Conservation (phyloP, 2,888 invertebrate genomes). For the Electrophaes corylata region DNA sequence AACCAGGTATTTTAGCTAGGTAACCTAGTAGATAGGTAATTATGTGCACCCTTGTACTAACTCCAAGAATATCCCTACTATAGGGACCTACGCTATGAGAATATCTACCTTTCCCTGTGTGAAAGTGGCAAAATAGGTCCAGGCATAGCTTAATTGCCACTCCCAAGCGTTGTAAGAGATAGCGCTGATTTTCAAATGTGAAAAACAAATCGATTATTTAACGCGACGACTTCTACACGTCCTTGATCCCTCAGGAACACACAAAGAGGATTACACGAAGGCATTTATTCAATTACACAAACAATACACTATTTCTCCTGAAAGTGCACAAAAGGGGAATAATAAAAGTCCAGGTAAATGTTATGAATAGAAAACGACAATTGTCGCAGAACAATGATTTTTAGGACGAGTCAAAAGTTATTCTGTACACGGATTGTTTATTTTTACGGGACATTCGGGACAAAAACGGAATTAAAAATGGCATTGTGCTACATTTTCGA, state of each 20-base stretch:
- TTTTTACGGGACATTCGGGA: constrained; percentile 61
- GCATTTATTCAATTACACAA: constrained; percentile 81
- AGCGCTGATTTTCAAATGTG: too few species aligned
- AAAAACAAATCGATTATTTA: constrained; percentile 46
- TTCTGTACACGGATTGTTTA: constrained; percentile 62
- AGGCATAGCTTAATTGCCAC: too few species aligned
- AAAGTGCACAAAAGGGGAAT: constrained; percentile 71
- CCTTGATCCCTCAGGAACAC: constrained; percentile 49
- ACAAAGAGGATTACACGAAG: constrained; percentile 63
- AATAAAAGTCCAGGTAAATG: constrained; percentile 72
- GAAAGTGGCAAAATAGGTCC: too few species aligned
- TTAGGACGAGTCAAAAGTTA: constrained; percentile 79
- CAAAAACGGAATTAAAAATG: constrained; percentile 50
- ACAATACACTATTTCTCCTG: constrained; percentile 75
- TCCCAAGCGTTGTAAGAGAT: too few species aligned
- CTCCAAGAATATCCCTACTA: too few species aligned
- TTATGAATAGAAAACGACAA: constrained; percentile 72
- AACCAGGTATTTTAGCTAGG: too few species aligned
- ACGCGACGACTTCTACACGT: constrained; percentile 30
- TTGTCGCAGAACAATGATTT: constrained; percentile 69
- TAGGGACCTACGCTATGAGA: too few species aligned
- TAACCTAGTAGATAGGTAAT: too few species aligned
- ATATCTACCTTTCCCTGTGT: too few species aligned
- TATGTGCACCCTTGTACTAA: too few species aligned
- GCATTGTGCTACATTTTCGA: constrained; percentile 56